These are phyloP conservation scores for Coranthus polyacanthus DNA, from an alignment of 2,797 vertebrate species.

Conservation along the genomic window DNA sequence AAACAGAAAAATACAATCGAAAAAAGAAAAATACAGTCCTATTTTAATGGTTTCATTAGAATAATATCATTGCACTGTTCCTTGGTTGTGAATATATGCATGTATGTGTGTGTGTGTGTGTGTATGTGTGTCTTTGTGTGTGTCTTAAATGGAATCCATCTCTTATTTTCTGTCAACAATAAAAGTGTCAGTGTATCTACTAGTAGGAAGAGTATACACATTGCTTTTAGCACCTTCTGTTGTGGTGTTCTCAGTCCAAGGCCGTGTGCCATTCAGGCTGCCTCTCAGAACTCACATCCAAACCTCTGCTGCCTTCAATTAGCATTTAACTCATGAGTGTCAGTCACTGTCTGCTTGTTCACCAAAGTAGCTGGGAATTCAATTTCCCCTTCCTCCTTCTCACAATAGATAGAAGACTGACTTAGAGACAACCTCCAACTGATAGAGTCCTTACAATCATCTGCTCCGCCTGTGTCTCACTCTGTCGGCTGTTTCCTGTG, in stretches of 20 bases:
- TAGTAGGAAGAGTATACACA: constrained; percentile 44
- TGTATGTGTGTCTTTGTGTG: constrained; percentile 5
- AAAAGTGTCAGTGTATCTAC: constrained; percentile 46
- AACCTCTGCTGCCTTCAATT: constrained; percentile 80
- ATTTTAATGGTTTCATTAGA: neutral
- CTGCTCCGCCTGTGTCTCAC: too few species aligned
- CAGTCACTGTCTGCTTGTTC: constrained; percentile 75
- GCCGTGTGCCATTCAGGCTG: constrained; percentile 76
- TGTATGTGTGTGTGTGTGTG: constrained; percentile 6
- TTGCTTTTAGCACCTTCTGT: constrained; percentile 76
- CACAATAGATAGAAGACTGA: constrained; percentile 59
- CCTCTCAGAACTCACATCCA: constrained; percentile 78
- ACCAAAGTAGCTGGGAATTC: constrained; percentile 74
- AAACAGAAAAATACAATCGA: too few species aligned
- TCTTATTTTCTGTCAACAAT: constrained; percentile 33
- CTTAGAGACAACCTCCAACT: constrained; percentile 53
- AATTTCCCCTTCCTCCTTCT: constrained; percentile 62
- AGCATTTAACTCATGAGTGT: constrained; percentile 85
- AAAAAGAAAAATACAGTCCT: too few species aligned
- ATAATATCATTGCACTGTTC: neutral
- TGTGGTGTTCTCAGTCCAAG: constrained; percentile 79
- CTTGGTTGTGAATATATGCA: constrained; percentile 8
- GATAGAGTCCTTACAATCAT: constrained; percentile 55
- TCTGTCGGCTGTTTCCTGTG: too few species aligned
- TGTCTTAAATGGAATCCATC: constrained; percentile 25